Conservation (phyloP, 2,113 vertebrate species). For the Symphodus melops region DNA sequence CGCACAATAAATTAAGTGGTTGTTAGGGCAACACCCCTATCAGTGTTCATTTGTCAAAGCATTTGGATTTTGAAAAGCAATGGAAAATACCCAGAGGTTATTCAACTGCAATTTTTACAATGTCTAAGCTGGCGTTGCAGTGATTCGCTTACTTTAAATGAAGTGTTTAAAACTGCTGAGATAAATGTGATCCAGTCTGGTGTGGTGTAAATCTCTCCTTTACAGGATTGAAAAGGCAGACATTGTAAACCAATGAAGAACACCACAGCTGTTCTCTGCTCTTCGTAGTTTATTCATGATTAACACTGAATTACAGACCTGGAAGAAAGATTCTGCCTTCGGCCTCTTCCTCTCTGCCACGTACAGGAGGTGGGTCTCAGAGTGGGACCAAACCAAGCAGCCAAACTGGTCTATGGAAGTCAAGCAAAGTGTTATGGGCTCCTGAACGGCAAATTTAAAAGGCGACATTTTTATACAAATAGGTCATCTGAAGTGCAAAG, state of each 20-base stretch:
- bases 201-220: background rate
- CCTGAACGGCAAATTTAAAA: background rate
- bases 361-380: conserved; percentile 95
- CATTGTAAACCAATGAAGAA: background rate
- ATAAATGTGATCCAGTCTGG: background rate
- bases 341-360: conserved; percentile 96
- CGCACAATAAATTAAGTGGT: background rate
- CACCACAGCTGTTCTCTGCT: background rate
- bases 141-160: background rate
- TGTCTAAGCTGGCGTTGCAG: background rate
- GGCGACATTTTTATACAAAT: background rate
- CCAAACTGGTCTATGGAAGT: conserved; percentile 90
- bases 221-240: background rate
- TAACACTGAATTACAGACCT: conserved; percentile 69
- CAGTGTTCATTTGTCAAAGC: background rate
- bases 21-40: no score
- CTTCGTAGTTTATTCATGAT: no score
- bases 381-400: conserved; percentile 96
- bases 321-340: conserved; percentile 94
- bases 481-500: background rate
- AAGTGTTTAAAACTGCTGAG: background rate
- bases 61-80: background rate
- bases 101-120: background rate
- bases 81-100: background rate
- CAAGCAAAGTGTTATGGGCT: conserved; percentile 4